phyloP scores from a whole-genome alignment of 2,888 invertebrate species.

The Hololepta plana region DNA sequence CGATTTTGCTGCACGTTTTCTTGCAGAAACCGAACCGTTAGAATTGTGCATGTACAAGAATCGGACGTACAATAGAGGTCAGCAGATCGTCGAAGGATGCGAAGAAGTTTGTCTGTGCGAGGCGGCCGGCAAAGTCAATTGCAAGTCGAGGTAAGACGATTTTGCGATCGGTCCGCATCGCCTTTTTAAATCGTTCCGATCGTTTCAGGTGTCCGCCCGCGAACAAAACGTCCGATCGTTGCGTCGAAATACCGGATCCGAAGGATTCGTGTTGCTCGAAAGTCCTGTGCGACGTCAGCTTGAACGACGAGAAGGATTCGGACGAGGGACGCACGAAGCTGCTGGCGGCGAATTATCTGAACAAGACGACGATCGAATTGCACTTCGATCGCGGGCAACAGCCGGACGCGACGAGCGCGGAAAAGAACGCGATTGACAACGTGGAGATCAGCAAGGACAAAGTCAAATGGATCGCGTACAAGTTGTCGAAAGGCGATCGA shows the following conservation, averaged over 20 bases:
- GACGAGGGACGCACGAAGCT: constrained; percentile 16
- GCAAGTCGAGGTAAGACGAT: constrained; percentile 21
- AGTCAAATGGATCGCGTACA: constrained; percentile 21
- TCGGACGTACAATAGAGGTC: constrained; percentile 50
- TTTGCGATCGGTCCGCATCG: constrained; percentile 1
- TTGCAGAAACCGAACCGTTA: constrained; percentile 23
- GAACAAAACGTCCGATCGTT: constrained; percentile 45
- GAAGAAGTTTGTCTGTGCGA: constrained; percentile 61
- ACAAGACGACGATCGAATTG: constrained; percentile 24
- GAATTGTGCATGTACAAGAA: constrained; percentile 49
- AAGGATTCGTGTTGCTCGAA: constrained; percentile 71
- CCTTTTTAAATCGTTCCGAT: background rate
- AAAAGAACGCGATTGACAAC: too few species aligned
- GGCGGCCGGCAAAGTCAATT: constrained; percentile 37
- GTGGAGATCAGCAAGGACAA: constrained; percentile 28
- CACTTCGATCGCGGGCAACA: constrained; percentile 21
- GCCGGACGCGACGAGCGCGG: constrained; percentile 11
- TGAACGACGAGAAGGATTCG: constrained; percentile 32
- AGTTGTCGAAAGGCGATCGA: constrained; percentile 14
- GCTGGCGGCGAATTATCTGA: constrained; percentile 22
- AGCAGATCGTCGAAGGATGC: constrained; percentile 64
- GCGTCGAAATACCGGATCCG: constrained; percentile 66
- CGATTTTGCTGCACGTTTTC: background rate
- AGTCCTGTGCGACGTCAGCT: constrained; percentile 69
- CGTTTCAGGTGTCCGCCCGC: constrained; percentile 35